Evolutionary conservation across 2,888 invertebrate genomes (phyloP).

Genomic region (Amiota mariae): DNA sequence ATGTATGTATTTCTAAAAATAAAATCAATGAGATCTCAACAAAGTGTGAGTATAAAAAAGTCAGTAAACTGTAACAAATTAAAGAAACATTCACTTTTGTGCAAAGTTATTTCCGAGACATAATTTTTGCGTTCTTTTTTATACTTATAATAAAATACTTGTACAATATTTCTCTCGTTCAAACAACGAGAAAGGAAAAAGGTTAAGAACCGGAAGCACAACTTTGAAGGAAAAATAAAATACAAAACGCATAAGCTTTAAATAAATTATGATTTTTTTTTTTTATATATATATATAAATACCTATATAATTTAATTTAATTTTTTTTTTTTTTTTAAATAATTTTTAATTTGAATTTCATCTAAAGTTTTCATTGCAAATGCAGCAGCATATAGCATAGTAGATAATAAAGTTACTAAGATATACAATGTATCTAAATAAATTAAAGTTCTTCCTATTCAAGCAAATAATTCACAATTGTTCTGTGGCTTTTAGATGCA

Average conservation of each 20-base stretch:
- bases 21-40: constrained; percentile 9
- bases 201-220: constrained; percentile 22
- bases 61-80: constrained; percentile 31
- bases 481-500: constrained; percentile 20
- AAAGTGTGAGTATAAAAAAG: constrained; percentile 14
- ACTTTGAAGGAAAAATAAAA: not conserved
- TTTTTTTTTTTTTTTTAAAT: no score
- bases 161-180: constrained; percentile 4
- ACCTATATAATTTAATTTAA: not conserved
- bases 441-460: constrained; percentile 25
- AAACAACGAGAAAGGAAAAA: not conserved
- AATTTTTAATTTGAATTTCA: not conserved
- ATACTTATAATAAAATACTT: not conserved
- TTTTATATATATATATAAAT: not conserved
- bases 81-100: constrained; percentile 30
- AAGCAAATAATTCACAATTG: constrained; percentile 13
- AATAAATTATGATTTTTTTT: not conserved
- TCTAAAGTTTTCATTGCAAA: constrained; percentile 13
- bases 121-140: constrained; percentile 15
- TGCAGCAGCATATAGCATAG: not conserved
- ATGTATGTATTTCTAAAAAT: constrained; percentile 9
- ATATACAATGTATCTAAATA: not conserved
- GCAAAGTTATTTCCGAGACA: constrained; percentile 24
- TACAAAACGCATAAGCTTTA: constrained; percentile 5
- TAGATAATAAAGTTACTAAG: not conserved